Evolutionary conservation across 2,888 invertebrate species (phyloP).

Genomic region (Drosophila setosimentum): DNA sequence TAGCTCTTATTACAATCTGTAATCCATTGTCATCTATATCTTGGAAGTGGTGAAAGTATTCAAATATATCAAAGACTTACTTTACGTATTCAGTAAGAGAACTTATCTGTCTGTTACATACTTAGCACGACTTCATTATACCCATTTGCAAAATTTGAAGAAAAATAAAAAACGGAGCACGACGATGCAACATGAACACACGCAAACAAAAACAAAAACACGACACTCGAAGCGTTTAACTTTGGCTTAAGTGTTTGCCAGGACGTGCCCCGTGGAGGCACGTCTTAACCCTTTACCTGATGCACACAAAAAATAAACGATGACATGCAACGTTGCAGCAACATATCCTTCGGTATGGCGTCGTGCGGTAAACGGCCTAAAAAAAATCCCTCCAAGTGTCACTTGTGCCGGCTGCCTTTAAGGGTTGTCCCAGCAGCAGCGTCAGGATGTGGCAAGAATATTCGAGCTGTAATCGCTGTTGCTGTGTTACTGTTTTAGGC

Average conservation of each 20-base stretch:
- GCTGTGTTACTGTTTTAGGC: slow-evolving; percentile 39
- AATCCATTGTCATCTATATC: background rate
- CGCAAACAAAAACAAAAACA: slow-evolving; percentile 74
- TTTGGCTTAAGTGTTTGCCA: slow-evolving; percentile 79
- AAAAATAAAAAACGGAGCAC: slow-evolving; percentile 43
- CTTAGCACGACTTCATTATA: background rate
- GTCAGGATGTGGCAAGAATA: slow-evolving; percentile 51
- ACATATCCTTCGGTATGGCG: slow-evolving; percentile 48
- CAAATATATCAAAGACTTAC: too few relatives aligned
- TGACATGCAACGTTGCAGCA: slow-evolving; percentile 56
- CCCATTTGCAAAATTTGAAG: background rate
- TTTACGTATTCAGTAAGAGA: too few relatives aligned
- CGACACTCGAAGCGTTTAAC: slow-evolving; percentile 80
- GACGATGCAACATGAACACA: slow-evolving; percentile 30
- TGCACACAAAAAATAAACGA: slow-evolving; percentile 22
- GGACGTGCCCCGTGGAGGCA: slow-evolving; percentile 63
- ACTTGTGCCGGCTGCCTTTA: slow-evolving; percentile 71
- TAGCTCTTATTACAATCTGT: background rate
- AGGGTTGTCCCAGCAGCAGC: slow-evolving; percentile 62
- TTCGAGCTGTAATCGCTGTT: slow-evolving; percentile 13
- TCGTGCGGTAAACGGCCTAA: slow-evolving; percentile 55
- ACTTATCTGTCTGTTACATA: background rate
- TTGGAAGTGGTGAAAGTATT: background rate
- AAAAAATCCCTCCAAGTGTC: slow-evolving; percentile 77
- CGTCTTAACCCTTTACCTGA: slow-evolving; percentile 51